Percentiles rank a stretch among this genome's conserved stretches.
phyloP scores from a whole-genome alignment of 1,140 invertebrate species.

The Galleria mellonella region DNA sequence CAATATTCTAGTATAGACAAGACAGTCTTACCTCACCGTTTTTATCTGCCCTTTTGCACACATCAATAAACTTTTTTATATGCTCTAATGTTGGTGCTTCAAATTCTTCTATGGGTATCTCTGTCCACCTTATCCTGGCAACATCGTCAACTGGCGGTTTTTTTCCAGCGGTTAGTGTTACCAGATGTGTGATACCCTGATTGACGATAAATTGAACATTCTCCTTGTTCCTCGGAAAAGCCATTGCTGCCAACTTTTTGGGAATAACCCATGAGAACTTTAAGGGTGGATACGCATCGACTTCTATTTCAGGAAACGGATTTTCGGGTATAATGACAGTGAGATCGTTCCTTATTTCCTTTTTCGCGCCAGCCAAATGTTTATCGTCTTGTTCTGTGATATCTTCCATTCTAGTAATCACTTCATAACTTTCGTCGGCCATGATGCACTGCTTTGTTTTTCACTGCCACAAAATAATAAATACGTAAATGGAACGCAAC shows the following conservation, averaged over 20 bases:
- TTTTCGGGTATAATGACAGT: constrained; percentile 64
- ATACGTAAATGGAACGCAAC: constrained; percentile 2
- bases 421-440: constrained; percentile 46
- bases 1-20: too few species aligned
- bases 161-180: constrained; percentile 78
- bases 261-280: constrained; percentile 79
- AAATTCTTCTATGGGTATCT: constrained; percentile 79
- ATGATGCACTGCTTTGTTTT: constrained; percentile 28
- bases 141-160: constrained; percentile 74
- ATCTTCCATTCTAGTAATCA: constrained; percentile 53
- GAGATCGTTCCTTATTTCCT: constrained; percentile 56
- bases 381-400: constrained; percentile 64
- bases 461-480: constrained; percentile 28
- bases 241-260: constrained; percentile 77
- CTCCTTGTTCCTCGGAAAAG: constrained; percentile 65
- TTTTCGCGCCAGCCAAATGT: constrained; percentile 52
- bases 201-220: constrained; percentile 64
- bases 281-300: constrained; percentile 73
- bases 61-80: constrained; percentile 78
- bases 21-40: constrained; percentile 67
- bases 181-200: constrained; percentile 69
- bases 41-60: constrained; percentile 71
- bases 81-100: constrained; percentile 77
- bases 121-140: constrained; percentile 71
- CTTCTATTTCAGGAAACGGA: constrained; percentile 66